phyloP scores from a whole-genome alignment of 2,888 invertebrate genomes.

The Allygus modestus region DNA sequence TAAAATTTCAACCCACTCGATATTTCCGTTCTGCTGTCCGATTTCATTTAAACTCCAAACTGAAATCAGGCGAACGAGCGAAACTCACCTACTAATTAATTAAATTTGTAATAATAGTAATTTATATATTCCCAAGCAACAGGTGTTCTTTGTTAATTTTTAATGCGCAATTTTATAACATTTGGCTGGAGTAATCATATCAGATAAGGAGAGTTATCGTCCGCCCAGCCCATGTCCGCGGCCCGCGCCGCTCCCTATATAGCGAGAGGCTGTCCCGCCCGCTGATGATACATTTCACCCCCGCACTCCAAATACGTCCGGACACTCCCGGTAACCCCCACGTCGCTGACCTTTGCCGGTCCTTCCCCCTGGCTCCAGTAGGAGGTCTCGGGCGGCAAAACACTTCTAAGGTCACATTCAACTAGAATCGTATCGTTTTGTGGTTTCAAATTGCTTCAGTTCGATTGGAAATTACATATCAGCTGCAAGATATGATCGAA shows the following conservation, averaged over 20 bases:
- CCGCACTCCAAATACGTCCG: background rate
- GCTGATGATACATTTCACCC: conserved; percentile 15
- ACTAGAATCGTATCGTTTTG: background rate
- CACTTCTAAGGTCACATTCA: background rate
- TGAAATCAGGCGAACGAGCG: too few species aligned
- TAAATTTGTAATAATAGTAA: too few species aligned
- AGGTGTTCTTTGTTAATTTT: too few species aligned
- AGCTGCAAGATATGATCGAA: too few species aligned
- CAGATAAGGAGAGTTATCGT: background rate
- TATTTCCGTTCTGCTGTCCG: too few species aligned
- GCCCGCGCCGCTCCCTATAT: conserved; percentile 1
- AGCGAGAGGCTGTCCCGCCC: background rate
- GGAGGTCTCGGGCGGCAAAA: background rate
- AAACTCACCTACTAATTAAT: too few species aligned
- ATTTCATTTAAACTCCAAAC: too few species aligned
- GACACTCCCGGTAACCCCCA: background rate
- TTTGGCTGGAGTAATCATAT: background rate
- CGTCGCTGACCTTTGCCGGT: conserved; percentile 33
- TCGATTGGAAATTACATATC: too few species aligned
- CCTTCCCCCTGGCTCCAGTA: background rate
- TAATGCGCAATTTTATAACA: background rate
- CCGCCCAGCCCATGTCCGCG: background rate
- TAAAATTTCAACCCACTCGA: too few species aligned
- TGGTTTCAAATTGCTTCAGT: background rate
- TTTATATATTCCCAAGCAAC: too few species aligned